These are phyloP conservation scores for Trissoscelio sp. DNA, from an alignment of 2,888 invertebrate species.

Conservation along the genomic window DNA sequence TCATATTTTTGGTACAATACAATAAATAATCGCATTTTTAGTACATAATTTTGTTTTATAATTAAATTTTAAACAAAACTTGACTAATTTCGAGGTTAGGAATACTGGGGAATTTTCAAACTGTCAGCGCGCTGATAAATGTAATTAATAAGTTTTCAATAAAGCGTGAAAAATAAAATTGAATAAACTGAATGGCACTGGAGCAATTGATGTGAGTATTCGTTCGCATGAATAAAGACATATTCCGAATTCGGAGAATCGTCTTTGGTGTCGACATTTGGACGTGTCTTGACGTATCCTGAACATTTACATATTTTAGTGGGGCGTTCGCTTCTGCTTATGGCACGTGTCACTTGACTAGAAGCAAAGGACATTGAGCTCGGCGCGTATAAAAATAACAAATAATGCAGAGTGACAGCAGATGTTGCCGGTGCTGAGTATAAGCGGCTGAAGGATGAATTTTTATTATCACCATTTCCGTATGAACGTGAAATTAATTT, in stretches of 20 bases:
- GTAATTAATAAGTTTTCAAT: no score
- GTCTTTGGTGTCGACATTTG: conserved; percentile 14
- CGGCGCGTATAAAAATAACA: conserved; percentile 67
- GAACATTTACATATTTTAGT: conserved; percentile 60
- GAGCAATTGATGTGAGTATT: no score
- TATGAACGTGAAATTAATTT: conserved; percentile 71
- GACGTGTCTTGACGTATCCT: conserved; percentile 48
- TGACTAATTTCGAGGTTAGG: no score
- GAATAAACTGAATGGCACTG: no score
- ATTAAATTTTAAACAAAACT: no score
- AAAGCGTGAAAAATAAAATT: no score
- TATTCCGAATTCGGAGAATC: conserved; percentile 7
- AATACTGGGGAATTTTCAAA: no score
- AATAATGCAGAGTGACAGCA: conserved; percentile 68
- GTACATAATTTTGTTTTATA: no score
- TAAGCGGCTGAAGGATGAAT: conserved; percentile 70
- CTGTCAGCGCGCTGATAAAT: no score
- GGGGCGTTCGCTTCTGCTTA: conserved; percentile 56
- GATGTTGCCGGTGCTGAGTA: conserved; percentile 63
- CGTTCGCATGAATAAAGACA: conserved; percentile 1
- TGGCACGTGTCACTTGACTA: conserved; percentile 59
- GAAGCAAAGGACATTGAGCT: conserved; percentile 61
- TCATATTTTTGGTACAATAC: no score
- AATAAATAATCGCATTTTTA: no score
- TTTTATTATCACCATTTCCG: conserved; percentile 71